Conservation (phyloP, 2,113 vertebrate species). For the Megalops atlanticus region DNA sequence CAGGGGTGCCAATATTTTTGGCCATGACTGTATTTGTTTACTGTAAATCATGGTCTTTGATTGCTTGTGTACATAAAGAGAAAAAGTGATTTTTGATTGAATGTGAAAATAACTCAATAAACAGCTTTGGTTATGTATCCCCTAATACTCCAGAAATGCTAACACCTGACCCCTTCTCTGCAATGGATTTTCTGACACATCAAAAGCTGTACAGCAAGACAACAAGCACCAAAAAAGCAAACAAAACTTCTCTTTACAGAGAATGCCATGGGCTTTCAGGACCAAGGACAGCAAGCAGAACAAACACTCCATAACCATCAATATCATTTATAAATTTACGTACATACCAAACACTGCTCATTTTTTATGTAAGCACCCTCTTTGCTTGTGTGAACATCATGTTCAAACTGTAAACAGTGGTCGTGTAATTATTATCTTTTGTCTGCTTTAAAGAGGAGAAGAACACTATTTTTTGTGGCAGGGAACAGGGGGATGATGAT, state of each 20-base stretch:
- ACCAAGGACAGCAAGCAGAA: conserved; percentile 53
- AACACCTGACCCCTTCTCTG: no score
- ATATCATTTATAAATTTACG: not conserved
- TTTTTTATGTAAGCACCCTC: no score
- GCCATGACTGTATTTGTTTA: no score
- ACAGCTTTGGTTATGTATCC: no score
- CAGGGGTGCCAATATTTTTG: no score
- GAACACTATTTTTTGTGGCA: not conserved
- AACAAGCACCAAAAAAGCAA: not conserved
- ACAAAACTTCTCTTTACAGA: not conserved
- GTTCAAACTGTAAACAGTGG: not conserved
- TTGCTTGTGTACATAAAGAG: no score
- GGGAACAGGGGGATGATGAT: conserved; percentile 34
- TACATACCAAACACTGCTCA: not conserved
- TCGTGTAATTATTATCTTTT: not conserved
- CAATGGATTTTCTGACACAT: not conserved
- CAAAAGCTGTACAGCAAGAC: not conserved
- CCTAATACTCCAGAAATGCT: no score
- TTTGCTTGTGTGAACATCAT: not conserved
- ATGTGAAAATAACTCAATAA: no score
- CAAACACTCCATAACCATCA: not conserved
- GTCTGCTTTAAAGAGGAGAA: not conserved
- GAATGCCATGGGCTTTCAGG: conserved; percentile 36
- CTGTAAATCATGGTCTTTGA: no score
- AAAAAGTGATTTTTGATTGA: no score